Evolutionary conservation across 2,888 invertebrate species (phyloP).

Genomic region (Ectemnius cavifrons): DNA sequence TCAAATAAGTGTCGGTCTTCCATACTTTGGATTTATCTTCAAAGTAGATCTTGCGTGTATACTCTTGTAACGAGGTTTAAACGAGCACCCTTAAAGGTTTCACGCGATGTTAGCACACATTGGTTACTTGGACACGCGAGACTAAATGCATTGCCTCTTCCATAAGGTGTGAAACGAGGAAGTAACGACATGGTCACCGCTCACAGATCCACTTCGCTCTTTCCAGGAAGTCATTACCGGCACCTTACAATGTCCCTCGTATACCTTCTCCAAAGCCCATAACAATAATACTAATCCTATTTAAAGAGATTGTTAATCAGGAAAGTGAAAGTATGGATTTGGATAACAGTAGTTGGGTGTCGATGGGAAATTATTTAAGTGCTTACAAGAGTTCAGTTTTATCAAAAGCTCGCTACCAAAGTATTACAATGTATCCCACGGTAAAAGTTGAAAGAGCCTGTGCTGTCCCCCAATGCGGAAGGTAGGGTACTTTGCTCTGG

Average conservation of each 20-base stretch:
- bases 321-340: too few species aligned
- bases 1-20: too few species aligned
- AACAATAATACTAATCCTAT: too few species aligned
- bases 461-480: slow-evolving; percentile 40
- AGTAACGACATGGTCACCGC: slow-evolving; percentile 58
- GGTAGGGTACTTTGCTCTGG: slow-evolving; percentile 46
- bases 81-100: too few species aligned
- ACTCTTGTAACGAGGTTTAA: too few species aligned
- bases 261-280: too few species aligned
- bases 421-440: not conserved
- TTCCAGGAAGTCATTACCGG: slow-evolving; percentile 53
- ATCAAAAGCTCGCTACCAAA: slow-evolving; percentile 20
- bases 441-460: slow-evolving; percentile 37
- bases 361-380: too few species aligned
- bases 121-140: slow-evolving; percentile 51
- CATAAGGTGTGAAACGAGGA: slow-evolving; percentile 62
- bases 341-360: too few species aligned
- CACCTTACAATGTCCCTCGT: slow-evolving; percentile 32
- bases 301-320: too few species aligned
- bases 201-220: slow-evolving; percentile 50
- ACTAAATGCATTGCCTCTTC: slow-evolving; percentile 52
- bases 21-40: too few species aligned
- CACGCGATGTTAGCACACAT: slow-evolving; percentile 49
- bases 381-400: too few species aligned
- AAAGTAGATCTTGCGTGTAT: too few species aligned